Conservation (phyloP, 2,797 vertebrate genomes). For the Characodon lateralis region DNA sequence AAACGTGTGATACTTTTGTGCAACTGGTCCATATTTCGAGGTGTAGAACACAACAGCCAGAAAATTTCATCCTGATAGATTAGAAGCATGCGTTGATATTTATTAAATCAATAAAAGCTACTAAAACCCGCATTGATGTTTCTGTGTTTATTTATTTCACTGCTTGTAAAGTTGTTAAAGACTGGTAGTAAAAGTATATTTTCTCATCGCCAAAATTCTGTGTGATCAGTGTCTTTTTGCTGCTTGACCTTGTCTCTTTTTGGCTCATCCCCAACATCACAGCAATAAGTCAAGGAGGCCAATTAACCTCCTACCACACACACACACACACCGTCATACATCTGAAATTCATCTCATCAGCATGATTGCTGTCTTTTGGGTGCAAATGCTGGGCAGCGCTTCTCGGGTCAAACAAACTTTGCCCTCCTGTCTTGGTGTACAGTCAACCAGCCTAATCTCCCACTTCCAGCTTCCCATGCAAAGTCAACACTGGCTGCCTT, state of each 20-base stretch:
- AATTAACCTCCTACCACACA: constrained; percentile 54
- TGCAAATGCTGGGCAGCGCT: constrained; percentile 21
- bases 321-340: not conserved
- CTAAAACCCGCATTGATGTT: not conserved
- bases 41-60: not conserved
- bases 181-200: not conserved
- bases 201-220: constrained; percentile 1
- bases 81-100: not conserved
- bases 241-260: constrained; percentile 48
- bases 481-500: constrained; percentile 65
- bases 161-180: not conserved
- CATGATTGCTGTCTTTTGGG: constrained; percentile 42
- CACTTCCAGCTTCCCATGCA: constrained; percentile 53
- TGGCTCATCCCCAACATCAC: constrained; percentile 45
- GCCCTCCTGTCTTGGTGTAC: constrained; percentile 55
- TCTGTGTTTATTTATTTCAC: constrained; percentile 5
- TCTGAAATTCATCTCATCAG: constrained; percentile 34
- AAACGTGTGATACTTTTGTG: not conserved
- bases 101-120: not conserved
- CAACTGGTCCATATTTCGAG: too few species aligned
- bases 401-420: constrained; percentile 49
- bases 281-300: constrained; percentile 47
- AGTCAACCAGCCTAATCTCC: constrained; percentile 63
- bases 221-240: constrained; percentile 23
- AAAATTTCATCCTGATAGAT: not conserved